Evolutionary conservation across 2,888 invertebrate species (phyloP).

Genomic region (Cistogaster globosa): DNA sequence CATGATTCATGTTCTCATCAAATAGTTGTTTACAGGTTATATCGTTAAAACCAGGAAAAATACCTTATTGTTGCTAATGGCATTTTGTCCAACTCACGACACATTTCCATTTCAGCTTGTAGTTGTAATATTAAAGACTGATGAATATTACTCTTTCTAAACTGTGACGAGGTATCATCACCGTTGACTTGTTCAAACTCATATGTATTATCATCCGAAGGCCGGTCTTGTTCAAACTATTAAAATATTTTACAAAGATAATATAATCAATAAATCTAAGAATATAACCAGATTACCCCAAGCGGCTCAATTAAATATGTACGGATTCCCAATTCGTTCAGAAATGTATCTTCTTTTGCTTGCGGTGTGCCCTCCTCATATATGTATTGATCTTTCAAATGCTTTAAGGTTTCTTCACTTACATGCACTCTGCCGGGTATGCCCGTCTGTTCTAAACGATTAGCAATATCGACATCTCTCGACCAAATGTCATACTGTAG

Average conservation of each 20-base stretch:
- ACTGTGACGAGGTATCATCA: constrained; percentile 75
- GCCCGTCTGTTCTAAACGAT: constrained; percentile 96
- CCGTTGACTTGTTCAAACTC: constrained; percentile 41
- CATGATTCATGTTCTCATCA: no score
- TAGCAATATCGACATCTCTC: constrained; percentile 96
- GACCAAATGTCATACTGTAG: constrained; percentile 99
- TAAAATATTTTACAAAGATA: no score
- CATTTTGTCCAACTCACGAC: constrained; percentile 91
- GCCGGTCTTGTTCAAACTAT: constrained; percentile 46
- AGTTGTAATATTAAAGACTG: constrained; percentile 82
- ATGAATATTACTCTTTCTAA: constrained; percentile 82
- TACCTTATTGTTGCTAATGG: constrained; percentile 91
- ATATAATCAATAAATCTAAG: no score
- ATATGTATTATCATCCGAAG: constrained; percentile 19
- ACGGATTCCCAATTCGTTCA: constrained; percentile 88
- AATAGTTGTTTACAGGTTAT: no score
- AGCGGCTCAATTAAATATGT: constrained; percentile 91
- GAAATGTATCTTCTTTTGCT: constrained; percentile 87
- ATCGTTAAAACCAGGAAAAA: no score
- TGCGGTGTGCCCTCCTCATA: constrained; percentile 90
- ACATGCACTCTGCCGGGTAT: constrained; percentile 95
- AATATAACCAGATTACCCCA: no score
- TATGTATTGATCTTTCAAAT: constrained; percentile 87
- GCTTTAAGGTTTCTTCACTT: constrained; percentile 90
- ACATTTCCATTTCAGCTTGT: constrained; percentile 88